phyloP scores from a whole-genome alignment of 2,797 vertebrate species.

The Chromis chromis region DNA sequence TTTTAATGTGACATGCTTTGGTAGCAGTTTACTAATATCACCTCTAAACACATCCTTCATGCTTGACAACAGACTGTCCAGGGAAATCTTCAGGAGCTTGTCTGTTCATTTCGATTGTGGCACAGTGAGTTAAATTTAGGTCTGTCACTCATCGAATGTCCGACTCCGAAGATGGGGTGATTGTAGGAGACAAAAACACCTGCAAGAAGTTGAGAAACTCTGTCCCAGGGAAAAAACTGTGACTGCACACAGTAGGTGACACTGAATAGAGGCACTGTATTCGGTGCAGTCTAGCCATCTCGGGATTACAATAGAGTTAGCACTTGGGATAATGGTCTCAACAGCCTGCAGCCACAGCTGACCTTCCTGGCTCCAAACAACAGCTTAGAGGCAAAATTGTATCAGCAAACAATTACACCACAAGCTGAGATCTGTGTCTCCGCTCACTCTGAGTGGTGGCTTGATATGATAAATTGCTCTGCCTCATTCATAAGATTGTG shows the following conservation, averaged over 20 bases:
- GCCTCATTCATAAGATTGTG: conserved; percentile 13
- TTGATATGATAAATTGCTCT: conserved; percentile 31
- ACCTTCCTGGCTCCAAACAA: conserved; percentile 30
- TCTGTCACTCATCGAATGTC: not conserved
- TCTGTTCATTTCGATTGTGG: conserved; percentile 29
- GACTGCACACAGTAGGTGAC: conserved; percentile 8
- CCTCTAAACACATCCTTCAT: conserved; percentile 12
- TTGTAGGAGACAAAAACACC: not conserved
- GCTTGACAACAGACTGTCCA: conserved; percentile 16
- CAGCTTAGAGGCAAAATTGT: conserved; percentile 34
- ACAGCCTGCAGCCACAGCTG: conserved; percentile 15
- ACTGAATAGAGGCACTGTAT: conserved; percentile 26
- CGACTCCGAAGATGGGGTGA: not conserved
- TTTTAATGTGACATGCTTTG: not conserved
- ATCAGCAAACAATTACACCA: conserved; percentile 32
- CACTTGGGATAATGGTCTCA: conserved; percentile 43
- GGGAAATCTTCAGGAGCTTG: conserved; percentile 23
- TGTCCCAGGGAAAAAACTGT: conserved; percentile 5
- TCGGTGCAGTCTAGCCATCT: conserved; percentile 21
- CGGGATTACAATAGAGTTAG: conserved; percentile 24
- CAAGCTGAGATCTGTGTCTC: conserved; percentile 6
- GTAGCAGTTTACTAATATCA: not conserved
- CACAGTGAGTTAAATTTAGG: not conserved
- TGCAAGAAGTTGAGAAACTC: conserved; percentile 2
- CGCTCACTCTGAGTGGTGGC: not conserved